These are phyloP conservation scores for Neoarius graeffei DNA, from an alignment of 2,113 vertebrate genomes.

Conservation along the genomic window DNA sequence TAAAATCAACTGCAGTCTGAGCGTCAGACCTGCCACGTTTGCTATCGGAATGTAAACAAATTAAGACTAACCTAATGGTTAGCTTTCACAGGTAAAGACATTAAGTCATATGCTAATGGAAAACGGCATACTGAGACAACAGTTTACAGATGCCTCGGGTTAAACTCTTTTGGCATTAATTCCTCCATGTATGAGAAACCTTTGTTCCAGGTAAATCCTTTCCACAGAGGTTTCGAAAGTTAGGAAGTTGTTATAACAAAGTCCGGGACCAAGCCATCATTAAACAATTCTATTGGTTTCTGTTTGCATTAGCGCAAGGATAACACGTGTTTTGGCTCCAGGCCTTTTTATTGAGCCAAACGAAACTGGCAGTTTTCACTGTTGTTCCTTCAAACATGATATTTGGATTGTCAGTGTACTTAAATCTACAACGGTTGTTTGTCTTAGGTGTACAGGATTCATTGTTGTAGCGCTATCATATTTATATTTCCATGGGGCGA, in stretches of 20 bases:
- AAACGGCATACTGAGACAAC: not conserved
- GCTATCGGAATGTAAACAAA: not conserved
- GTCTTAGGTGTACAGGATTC: not conserved
- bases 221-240: not conserved
- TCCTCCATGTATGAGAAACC: not conserved
- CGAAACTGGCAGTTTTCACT: slow-evolving; percentile 10
- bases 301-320: not conserved
- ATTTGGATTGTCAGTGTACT: not conserved
- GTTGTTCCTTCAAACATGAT: slow-evolving; percentile 12
- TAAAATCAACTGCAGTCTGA: slow-evolving; percentile 27
- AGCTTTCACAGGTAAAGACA: not conserved
- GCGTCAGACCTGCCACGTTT: not conserved
- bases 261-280: not conserved
- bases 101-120: too few relatives aligned
- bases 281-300: not conserved
- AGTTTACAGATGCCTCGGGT: not conserved
- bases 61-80: not conserved
- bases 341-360: slow-evolving; percentile 22
- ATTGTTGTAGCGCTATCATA: not conserved
- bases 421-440: not conserved
- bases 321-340: slow-evolving; percentile 5
- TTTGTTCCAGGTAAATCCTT: slow-evolving; percentile 1
- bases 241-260: not conserved
- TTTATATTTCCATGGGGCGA: too few relatives aligned
- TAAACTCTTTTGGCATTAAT: not conserved